phyloP scores from a whole-genome alignment of 2,888 invertebrate genomes.

The Uloborus plumipes region DNA sequence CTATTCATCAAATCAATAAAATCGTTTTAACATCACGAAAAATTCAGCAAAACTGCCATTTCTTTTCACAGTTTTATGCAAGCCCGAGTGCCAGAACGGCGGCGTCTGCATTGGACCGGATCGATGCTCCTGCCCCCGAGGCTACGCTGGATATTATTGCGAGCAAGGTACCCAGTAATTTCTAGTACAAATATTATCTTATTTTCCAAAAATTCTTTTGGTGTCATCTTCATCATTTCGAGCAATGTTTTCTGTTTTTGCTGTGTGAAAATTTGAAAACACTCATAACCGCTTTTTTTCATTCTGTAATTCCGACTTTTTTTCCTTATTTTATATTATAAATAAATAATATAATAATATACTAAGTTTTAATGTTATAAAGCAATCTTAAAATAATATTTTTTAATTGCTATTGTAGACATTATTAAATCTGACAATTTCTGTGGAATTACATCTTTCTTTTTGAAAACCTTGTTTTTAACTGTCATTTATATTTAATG shows the following conservation, averaged over 20 bases:
- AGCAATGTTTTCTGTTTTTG: no score
- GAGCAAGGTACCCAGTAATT: conserved; percentile 43
- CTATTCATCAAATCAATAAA: no score
- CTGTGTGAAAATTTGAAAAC: no score
- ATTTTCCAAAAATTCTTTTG: no score
- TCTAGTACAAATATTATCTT: background rate
- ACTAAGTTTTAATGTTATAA: background rate
- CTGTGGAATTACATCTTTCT: no score
- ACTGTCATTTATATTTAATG: no score
- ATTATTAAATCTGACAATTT: no score
- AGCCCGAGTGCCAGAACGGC: conserved; percentile 49
- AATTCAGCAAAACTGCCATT: background rate
- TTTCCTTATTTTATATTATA: background rate
- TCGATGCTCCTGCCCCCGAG: conserved; percentile 49
- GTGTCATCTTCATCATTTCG: background rate
- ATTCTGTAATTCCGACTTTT: background rate
- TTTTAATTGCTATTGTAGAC: background rate
- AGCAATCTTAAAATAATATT: background rate
- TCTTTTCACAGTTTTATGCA: conserved; percentile 29
- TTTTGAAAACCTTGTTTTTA: no score
- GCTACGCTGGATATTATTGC: conserved; percentile 36
- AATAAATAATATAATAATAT: background rate
- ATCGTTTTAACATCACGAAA: no score
- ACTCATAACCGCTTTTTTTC: no score
- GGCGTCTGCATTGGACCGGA: conserved; percentile 43